These are phyloP conservation scores for Dastarcus helophoroides DNA, from an alignment of 2,888 invertebrate genomes.

Conservation along the genomic window DNA sequence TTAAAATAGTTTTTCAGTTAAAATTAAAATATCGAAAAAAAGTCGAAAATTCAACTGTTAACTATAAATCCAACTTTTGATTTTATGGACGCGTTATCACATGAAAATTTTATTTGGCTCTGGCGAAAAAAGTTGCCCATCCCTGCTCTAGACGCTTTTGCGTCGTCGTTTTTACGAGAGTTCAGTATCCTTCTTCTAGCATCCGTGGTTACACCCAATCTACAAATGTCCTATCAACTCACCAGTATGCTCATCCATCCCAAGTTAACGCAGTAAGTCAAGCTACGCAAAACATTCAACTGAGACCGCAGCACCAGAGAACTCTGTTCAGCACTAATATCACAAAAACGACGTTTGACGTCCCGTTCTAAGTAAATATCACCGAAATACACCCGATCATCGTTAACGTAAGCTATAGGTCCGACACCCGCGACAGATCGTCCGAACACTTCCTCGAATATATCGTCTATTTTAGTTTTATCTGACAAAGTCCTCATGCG, in stretches of 20 bases:
- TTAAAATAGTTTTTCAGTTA: too few species aligned
- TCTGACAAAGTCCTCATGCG: conserved; percentile 75
- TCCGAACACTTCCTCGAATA: conserved; percentile 40
- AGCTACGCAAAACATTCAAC: conserved; percentile 56
- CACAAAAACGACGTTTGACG: conserved; percentile 4
- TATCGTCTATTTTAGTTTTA: conserved; percentile 51
- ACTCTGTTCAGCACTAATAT: background rate
- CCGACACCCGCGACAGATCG: conserved; percentile 42
- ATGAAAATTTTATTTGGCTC: too few species aligned
- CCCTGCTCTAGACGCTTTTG: too few species aligned
- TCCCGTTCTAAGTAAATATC: conserved; percentile 43
- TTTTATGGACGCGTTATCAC: too few species aligned
- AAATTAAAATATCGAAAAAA: too few species aligned
- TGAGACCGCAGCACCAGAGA: conserved; percentile 46
- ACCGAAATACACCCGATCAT: conserved; percentile 49
- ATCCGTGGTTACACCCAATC: too few species aligned
- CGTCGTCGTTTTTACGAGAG: too few species aligned
- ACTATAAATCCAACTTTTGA: too few species aligned
- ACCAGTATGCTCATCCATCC: conserved; percentile 88
- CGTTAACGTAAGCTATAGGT: conserved; percentile 49
- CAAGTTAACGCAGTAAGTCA: conserved; percentile 79
- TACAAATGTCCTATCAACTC: too few species aligned
- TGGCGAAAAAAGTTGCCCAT: too few species aligned
- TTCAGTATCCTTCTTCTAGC: too few species aligned
- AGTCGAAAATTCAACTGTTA: too few species aligned